A percentile compares a stretch with the other conserved stretches of the same genome.
Evolutionary conservation across 2,797 vertebrate genomes (phyloP).

Genomic region (Chaenodraco wilsoni): DNA sequence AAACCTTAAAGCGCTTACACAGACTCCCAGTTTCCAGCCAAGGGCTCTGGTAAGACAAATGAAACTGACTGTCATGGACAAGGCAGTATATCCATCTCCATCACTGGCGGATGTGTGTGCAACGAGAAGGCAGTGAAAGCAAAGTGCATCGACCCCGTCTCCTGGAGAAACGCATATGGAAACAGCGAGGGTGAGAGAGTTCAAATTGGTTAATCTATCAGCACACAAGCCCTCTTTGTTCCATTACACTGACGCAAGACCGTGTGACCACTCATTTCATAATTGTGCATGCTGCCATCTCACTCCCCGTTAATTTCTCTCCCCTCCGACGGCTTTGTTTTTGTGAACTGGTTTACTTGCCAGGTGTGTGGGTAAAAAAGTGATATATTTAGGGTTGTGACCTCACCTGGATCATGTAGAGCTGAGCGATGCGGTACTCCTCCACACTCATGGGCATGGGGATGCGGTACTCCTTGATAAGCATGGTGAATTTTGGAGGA

Average conservation of each 20-base stretch:
- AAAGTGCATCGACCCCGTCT: neutral
- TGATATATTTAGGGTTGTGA: neutral
- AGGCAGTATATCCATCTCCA: slow-evolving; percentile 26
- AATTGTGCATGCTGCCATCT: slow-evolving; percentile 29
- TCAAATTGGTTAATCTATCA: slow-evolving; percentile 71
- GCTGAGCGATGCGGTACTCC: slow-evolving; percentile 98
- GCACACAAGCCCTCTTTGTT: slow-evolving; percentile 73
- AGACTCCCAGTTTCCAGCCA: slow-evolving; percentile 16
- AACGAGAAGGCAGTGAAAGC: slow-evolving; percentile 1
- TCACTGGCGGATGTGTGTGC: neutral
- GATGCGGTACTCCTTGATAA: slow-evolving; percentile 97
- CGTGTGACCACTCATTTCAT: slow-evolving; percentile 61
- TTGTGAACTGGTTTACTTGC: neutral
- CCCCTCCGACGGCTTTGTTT: neutral
- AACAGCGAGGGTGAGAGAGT: slow-evolving; percentile 49
- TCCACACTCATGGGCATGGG: slow-evolving; percentile 98
- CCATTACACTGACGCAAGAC: slow-evolving; percentile 42
- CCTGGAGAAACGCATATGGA: slow-evolving; percentile 40
- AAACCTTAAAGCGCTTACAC: slow-evolving; percentile 33
- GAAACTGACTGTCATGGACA: slow-evolving; percentile 22
- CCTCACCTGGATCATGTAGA: slow-evolving; percentile 99
- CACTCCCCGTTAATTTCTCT: slow-evolving; percentile 6
- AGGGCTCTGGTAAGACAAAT: slow-evolving; percentile 21
- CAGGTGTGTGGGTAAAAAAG: slow-evolving; percentile 7
- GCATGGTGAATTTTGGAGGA: slow-evolving; percentile 86